These are phyloP conservation scores for Penaeus chinensis DNA, from an alignment of 1,140 invertebrate genomes.

Conservation along the genomic window DNA sequence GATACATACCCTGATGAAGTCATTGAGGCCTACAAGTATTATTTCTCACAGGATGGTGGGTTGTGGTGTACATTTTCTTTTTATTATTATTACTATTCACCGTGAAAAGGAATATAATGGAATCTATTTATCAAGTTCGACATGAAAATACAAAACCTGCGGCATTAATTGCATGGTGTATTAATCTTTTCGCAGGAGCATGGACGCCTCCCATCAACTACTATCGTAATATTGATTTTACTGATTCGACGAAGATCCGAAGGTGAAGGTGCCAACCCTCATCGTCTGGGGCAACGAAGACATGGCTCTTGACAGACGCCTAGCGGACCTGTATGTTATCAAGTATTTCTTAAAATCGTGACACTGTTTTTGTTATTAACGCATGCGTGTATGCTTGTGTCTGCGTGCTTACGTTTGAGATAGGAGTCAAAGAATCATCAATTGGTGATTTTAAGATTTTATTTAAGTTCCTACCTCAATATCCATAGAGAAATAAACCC, in stretches of 20 bases:
- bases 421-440: no score
- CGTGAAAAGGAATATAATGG: background rate
- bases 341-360: background rate
- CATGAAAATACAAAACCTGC: background rate
- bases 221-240: conserved; percentile 56
- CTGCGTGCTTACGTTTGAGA: no score
- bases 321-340: conserved; percentile 3
- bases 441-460: no score
- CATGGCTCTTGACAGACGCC: background rate
- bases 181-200: conserved; percentile 27
- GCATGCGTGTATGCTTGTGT: no score
- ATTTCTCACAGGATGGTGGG: conserved; percentile 46
- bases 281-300: conserved; percentile 39
- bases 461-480: no score
- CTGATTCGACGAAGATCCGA: background rate
- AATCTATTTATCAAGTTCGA: background rate
- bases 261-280: conserved; percentile 27
- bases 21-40: conserved; percentile 63
- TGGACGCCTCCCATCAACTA: conserved; percentile 61
- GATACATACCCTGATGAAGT: conserved; percentile 18
- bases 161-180: background rate
- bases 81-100: background rate
- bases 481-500: background rate
- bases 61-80: background rate
- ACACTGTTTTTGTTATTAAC: no score